phyloP scores from a whole-genome alignment of 2,888 invertebrate genomes.

The Caenorhabditis drosophilae region DNA sequence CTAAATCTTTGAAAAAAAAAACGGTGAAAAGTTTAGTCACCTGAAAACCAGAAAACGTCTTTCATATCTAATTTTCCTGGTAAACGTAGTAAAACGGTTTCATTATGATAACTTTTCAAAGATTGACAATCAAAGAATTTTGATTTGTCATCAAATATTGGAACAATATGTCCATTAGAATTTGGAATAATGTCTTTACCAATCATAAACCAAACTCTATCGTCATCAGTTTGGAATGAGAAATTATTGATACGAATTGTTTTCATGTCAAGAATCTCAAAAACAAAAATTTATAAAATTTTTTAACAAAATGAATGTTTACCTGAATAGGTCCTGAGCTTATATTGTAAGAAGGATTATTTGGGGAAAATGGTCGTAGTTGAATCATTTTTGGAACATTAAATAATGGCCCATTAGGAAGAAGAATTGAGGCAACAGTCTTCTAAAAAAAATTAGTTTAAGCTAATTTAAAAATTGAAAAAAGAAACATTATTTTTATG shows the following conservation, averaged over 20 bases:
- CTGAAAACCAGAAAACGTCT: constrained; percentile 53
- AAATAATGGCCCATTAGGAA: constrained; percentile 62
- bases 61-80: constrained; percentile 63
- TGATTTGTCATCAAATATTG: constrained; percentile 51
- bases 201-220: constrained; percentile 68
- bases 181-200: constrained; percentile 67
- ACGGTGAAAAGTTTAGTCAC: constrained; percentile 10
- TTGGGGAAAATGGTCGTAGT: constrained; percentile 57
- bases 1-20: background rate
- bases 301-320: constrained; percentile 1
- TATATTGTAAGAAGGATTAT: constrained; percentile 47
- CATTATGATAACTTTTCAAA: constrained; percentile 59
- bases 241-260: constrained; percentile 66
- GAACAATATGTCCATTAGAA: constrained; percentile 64
- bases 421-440: constrained; percentile 57
- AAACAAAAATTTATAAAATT: background rate
- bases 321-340: constrained; percentile 63
- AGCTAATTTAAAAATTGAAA: constrained; percentile 3
- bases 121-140: constrained; percentile 63
- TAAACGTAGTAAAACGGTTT: constrained; percentile 61
- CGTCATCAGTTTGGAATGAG: constrained; percentile 58
- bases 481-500: constrained; percentile 58
- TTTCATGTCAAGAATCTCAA: constrained; percentile 64
- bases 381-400: constrained; percentile 53
- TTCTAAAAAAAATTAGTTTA: constrained; percentile 30